A percentile compares a stretch with the other conserved stretches of the same genome.
Evolutionary conservation across 2,888 invertebrate species (phyloP).

Genomic region (Ryuthela nishihirai): DNA sequence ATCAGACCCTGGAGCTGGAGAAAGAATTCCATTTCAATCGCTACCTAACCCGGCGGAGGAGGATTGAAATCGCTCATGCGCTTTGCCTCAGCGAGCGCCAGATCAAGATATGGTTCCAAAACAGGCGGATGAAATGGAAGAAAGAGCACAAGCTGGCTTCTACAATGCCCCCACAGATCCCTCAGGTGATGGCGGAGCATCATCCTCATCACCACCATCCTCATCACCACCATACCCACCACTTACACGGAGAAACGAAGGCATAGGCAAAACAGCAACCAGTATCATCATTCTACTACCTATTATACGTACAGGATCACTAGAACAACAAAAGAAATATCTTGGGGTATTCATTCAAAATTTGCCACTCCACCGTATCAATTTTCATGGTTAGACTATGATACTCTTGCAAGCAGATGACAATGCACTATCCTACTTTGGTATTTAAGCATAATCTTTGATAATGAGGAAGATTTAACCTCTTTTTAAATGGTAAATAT

Average conservation of each 20-base stretch:
- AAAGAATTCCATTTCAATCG: slow-evolving; percentile 98
- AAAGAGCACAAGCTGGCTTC: slow-evolving; percentile 44
- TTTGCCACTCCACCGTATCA: too few species aligned
- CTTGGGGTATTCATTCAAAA: too few species aligned
- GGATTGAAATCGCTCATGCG: slow-evolving; percentile 95
- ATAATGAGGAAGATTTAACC: too few species aligned
- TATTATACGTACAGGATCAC: too few species aligned
- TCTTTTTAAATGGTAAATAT: too few species aligned
- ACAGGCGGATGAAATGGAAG: slow-evolving; percentile 44
- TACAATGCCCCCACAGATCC: slow-evolving; percentile 44
- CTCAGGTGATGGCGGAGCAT: slow-evolving; percentile 40
- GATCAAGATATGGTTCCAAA: slow-evolving; percentile 95
- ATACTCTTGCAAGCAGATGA: too few species aligned
- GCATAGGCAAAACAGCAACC: neutral
- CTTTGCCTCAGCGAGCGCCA: slow-evolving; percentile 93
- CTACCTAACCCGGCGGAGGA: slow-evolving; percentile 89
- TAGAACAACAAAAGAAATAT: too few species aligned
- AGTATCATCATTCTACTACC: too few species aligned
- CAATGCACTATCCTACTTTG: too few species aligned
- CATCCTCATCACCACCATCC: slow-evolving; percentile 33
- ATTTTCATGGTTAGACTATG: too few species aligned
- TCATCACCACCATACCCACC: slow-evolving; percentile 34
- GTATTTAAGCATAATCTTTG: too few species aligned
- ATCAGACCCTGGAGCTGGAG: slow-evolving; percentile 90
- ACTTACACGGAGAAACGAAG: slow-evolving; percentile 11